A percentile compares a stretch with the other conserved stretches of the same genome.
These are phyloP conservation scores for Spermophilus dauricus DNA, from an alignment of 2,113 vertebrate species.

Conservation along the genomic window DNA sequence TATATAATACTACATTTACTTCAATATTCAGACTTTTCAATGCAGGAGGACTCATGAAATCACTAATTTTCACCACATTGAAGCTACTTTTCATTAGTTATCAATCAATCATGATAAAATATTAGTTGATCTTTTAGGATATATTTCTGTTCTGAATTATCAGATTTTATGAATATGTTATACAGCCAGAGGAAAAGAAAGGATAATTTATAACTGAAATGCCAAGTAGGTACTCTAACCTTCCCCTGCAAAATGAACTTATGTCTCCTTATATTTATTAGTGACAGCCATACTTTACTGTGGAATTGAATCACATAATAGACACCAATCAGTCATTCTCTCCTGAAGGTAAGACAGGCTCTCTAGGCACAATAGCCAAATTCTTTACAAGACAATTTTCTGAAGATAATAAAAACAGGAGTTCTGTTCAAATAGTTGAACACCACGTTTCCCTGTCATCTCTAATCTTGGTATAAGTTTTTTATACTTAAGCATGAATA, in stretches of 20 bases:
- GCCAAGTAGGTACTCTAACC: constrained; percentile 65
- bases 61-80: constrained; percentile 59
- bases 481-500: not conserved
- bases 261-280: constrained; percentile 72
- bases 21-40: constrained; percentile 50
- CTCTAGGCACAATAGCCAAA: constrained; percentile 41
- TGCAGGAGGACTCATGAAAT: constrained; percentile 35
- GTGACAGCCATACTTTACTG: constrained; percentile 76
- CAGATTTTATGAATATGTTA: constrained; percentile 61
- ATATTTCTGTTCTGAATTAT: constrained; percentile 62
- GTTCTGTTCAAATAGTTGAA: constrained; percentile 25
- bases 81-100: constrained; percentile 61
- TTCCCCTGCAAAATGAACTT: constrained; percentile 77
- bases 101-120: constrained; percentile 72
- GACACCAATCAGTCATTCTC: constrained; percentile 79
- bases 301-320: constrained; percentile 75
- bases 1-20: constrained; percentile 29
- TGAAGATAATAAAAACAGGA: constrained; percentile 39
- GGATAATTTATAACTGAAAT: constrained; percentile 77
- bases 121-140: constrained; percentile 49
- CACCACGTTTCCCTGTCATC: constrained; percentile 1
- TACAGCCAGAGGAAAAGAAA: constrained; percentile 55
- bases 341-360: constrained; percentile 42
- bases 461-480: not conserved
- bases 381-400: constrained; percentile 63